Conservation (phyloP, 2,113 vertebrate species). For the Miniopterus natalensis region DNA sequence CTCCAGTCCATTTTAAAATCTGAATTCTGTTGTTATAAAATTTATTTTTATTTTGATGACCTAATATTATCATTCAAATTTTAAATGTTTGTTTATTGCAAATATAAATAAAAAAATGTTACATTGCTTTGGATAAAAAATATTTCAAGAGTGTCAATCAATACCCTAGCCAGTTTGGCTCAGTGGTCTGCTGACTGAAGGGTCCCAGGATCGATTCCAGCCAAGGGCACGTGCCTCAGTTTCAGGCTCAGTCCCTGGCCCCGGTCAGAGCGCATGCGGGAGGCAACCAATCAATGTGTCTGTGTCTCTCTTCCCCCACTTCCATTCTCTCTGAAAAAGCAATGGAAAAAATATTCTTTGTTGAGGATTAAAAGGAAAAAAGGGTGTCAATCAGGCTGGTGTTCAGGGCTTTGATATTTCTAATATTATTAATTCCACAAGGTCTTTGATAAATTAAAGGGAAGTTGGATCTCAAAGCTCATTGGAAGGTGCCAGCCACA, state of each 20-base stretch:
- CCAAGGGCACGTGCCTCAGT: no score
- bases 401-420: not conserved
- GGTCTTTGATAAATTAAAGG: not conserved
- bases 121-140: not conserved
- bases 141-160: not conserved
- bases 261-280: no score
- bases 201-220: no score
- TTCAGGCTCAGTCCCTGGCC: no score
- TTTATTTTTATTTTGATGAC: not conserved
- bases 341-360: no score
- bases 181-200: no score
- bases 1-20: not conserved
- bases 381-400: not conserved
- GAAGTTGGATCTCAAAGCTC: not conserved
- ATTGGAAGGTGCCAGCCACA: not conserved
- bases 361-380: no score
- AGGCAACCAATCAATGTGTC: no score
- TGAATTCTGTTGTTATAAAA: not conserved
- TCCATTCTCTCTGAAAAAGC: no score
- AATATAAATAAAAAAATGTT: not conserved
- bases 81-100: not conserved
- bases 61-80: not conserved
- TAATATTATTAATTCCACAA: not conserved
- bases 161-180: no score
- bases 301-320: no score